Evolutionary conservation across 2,797 vertebrate genomes (phyloP).

Genomic region (Sciaenops ocellatus): DNA sequence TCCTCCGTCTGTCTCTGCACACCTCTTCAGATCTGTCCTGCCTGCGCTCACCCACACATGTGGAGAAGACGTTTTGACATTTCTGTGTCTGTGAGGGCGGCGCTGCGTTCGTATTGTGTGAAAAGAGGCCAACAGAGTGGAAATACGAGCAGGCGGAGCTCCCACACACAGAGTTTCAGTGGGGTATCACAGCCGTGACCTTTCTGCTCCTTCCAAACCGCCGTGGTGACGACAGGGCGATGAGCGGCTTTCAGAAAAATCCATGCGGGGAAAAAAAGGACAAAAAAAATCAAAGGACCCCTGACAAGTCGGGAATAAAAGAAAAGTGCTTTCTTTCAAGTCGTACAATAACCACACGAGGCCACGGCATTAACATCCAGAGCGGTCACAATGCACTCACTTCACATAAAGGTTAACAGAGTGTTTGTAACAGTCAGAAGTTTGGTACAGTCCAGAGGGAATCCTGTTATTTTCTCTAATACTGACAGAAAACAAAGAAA

Average conservation of each 20-base stretch:
- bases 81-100: constrained; percentile 25
- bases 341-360: background rate
- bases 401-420: constrained; percentile 4
- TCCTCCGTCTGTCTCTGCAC: constrained; percentile 11
- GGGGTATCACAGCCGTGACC: constrained; percentile 57
- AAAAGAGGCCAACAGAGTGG: constrained; percentile 48
- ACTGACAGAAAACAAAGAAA: background rate
- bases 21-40: constrained; percentile 22
- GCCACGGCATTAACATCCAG: background rate
- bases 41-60: constrained; percentile 33
- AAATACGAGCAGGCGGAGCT: constrained; percentile 26
- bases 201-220: constrained; percentile 58
- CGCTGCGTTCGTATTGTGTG: constrained; percentile 44
- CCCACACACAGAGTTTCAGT: constrained; percentile 58
- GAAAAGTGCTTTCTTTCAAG: constrained; percentile 30
- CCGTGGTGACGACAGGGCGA: constrained; percentile 24
- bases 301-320: constrained; percentile 29
- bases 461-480: background rate
- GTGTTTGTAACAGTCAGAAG: background rate
- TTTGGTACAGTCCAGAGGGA: background rate
- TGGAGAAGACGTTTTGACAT: constrained; percentile 47
- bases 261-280: constrained; percentile 42
- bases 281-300: constrained; percentile 49
- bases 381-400: background rate
- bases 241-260: constrained; percentile 62